phyloP scores from a whole-genome alignment of 1,140 invertebrate species.

The Sesamia nonagrioides region DNA sequence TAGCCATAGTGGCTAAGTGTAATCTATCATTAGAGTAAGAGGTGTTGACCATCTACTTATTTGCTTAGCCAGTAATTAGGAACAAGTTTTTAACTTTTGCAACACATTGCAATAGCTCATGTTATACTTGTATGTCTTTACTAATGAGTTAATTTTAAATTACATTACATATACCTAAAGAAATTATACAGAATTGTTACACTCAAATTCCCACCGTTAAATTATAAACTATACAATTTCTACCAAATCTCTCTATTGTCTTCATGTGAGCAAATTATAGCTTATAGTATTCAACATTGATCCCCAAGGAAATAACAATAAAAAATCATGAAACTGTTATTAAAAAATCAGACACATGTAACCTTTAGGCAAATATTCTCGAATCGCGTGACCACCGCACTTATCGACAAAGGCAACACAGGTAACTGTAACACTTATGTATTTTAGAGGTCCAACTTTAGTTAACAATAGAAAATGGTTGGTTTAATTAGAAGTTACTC shows the following conservation, averaged over 20 bases:
- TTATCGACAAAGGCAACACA: constrained; percentile 9
- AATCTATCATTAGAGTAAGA: background rate
- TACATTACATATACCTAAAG: background rate
- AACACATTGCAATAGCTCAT: background rate
- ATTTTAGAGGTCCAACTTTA: constrained; percentile 19
- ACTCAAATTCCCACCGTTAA: background rate
- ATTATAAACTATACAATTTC: background rate
- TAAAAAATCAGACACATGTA: constrained; percentile 42
- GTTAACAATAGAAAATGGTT: background rate
- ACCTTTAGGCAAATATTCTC: constrained; percentile 19
- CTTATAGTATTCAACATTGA: constrained; percentile 34
- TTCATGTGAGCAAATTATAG: background rate
- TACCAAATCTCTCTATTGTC: constrained; percentile 7
- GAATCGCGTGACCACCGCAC: constrained; percentile 30
- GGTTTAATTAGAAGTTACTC: constrained; percentile 13
- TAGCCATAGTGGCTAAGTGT: background rate
- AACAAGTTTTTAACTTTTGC: no score
- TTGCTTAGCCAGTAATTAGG: no score
- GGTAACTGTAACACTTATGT: constrained; percentile 26
- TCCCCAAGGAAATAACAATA: constrained; percentile 28
- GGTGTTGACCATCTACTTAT: background rate
- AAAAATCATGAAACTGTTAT: constrained; percentile 25
- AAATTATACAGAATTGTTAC: background rate
- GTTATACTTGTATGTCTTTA: background rate
- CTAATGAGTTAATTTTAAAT: background rate